Percentiles rank a stretch among this genome's conserved stretches.
Conservation (phyloP, 2,113 vertebrate species). For the Apaloderma vittatum region DNA sequence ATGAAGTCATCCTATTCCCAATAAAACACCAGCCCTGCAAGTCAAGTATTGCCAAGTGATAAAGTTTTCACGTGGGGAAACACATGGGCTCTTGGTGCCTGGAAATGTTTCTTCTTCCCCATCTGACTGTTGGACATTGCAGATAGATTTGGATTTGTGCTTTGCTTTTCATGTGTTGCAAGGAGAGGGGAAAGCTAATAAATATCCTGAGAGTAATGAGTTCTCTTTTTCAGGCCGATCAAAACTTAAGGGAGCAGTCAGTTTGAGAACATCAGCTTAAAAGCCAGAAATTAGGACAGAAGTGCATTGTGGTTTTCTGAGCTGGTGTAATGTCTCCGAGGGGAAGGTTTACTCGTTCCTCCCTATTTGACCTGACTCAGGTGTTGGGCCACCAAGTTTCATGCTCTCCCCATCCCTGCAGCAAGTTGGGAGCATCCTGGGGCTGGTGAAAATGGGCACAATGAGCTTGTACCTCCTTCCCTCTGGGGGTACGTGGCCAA, state of each 20-base stretch:
- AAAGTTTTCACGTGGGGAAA: not conserved
- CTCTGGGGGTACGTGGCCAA: not conserved
- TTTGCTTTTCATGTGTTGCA: not conserved
- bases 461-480: not conserved
- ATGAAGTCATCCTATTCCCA: not conserved
- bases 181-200: not conserved
- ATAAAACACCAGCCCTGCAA: not conserved
- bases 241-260: not conserved
- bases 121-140: not conserved
- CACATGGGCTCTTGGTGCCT: fast-evolving
- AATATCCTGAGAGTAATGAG: not conserved
- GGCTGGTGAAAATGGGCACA: fast-evolving
- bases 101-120: not conserved
- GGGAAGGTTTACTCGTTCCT: not conserved
- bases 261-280: not conserved
- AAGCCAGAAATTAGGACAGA: not conserved
- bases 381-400: not conserved
- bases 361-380: fast-evolving
- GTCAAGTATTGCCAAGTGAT: not conserved
- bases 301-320: not conserved
- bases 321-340: not conserved
- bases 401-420: fast-evolving
- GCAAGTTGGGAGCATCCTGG: not conserved
- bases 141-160: not conserved
- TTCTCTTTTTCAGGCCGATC: not conserved